Evolutionary conservation across 2,888 invertebrate species (phyloP), one percentile per base, ranked within the genome.

Genomic region (Tromatobia lineatoria): DNA sequence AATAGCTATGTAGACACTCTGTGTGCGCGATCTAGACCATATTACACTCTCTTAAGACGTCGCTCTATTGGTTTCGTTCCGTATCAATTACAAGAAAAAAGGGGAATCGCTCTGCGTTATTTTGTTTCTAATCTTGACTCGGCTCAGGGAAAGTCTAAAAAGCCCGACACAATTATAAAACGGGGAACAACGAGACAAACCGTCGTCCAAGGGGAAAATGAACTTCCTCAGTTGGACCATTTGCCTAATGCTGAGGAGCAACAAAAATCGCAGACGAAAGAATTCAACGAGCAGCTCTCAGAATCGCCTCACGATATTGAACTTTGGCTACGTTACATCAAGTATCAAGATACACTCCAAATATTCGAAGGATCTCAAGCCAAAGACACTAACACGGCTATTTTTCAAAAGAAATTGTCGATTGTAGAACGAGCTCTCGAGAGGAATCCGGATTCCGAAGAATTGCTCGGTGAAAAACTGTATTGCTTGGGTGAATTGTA

Each of bases 1-100:
- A 96, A 96, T 91, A 93, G 95, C 61, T 94, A 94, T 1, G 95
- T 96, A 2, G 93, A 94, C 47, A 96, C 96, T 0, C 94, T 97
- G 15, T 95, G 96, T 84, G 95, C 95, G 76, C 96, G 96, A 0
- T 95, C 95, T 0, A 94, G 95, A 74, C 96, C 97, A 0, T 94
- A 94, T 93, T 97, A 94, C 80, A 85, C 81, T 13, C 38, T 52
- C 25, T 52, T 80, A 1, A 66, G 38, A 6, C 45, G 50, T 7
- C 88, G 79, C 42, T 83, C 77, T 52, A 80, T 92, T 20, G 91
- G 91, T 66, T 90, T 91, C 38, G 25, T 87, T 54, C 52, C 83
- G 0, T 70, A 45, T 8, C 89, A 90, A 8, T 82, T 83, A 57
- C 78, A 79, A 29, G 52, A 38, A 0, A 91, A 89, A 66, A 88